Percentiles rank a stretch among this genome's conserved stretches.
These are phyloP conservation scores for Oplegnathus fasciatus DNA, from an alignment of 2,113 vertebrate species.

Conservation along the genomic window DNA sequence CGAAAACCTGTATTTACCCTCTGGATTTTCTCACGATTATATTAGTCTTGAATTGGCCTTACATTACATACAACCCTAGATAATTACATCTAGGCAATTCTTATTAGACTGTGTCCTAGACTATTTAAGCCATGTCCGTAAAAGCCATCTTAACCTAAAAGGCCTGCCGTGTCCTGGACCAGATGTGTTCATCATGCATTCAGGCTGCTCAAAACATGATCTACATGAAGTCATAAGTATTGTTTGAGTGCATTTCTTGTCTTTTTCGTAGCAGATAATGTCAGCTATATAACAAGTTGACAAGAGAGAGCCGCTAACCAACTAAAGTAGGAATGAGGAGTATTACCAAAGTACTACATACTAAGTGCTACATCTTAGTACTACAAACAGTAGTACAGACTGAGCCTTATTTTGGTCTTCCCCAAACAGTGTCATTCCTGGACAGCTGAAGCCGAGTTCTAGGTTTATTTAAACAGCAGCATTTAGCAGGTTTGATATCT, in stretches of 20 bases:
- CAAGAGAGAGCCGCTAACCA: neutral
- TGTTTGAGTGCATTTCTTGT: neutral
- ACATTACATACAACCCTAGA: neutral
- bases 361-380: neutral
- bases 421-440: neutral
- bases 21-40: neutral
- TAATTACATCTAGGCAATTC: neutral
- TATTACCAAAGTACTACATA: constrained; percentile 5
- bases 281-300: neutral
- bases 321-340: neutral
- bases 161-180: neutral
- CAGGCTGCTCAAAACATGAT: neutral
- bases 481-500: neutral
- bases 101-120: neutral
- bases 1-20: neutral
- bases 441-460: neutral
- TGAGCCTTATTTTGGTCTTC: constrained; percentile 2
- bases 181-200: neutral
- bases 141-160: constrained; percentile 3
- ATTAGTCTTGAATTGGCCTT: neutral
- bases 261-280: neutral
- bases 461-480: constrained; percentile 5
- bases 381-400: neutral
- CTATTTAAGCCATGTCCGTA: constrained; percentile 30
- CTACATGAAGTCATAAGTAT: neutral